A percentile compares a stretch with the other conserved stretches of the same genome.
Evolutionary conservation across 2,888 invertebrate species (phyloP).

Genomic region (Yponomeuta evonymella): DNA sequence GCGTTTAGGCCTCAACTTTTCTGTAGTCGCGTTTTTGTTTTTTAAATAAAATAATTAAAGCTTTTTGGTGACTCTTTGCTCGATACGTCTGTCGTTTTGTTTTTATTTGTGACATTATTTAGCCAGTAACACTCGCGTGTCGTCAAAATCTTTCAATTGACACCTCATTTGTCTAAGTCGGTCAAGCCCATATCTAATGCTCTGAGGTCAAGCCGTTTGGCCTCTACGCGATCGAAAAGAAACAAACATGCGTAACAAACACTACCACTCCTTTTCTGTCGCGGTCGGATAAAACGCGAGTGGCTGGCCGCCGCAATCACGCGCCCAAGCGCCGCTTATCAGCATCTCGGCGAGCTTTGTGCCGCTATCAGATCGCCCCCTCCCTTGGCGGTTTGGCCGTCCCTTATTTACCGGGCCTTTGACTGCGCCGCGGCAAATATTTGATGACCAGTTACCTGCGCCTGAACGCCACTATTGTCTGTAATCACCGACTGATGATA

Average conservation of each 20-base stretch:
- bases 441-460: slow-evolving; percentile 67
- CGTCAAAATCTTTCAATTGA: background rate
- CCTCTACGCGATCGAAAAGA: too few relatives aligned
- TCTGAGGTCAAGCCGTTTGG: too few relatives aligned
- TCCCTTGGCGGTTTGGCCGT: slow-evolving; percentile 28
- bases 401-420: slow-evolving; percentile 62
- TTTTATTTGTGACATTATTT: too few relatives aligned
- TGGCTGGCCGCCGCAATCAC: slow-evolving; percentile 43
- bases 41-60: too few relatives aligned
- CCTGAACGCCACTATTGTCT: slow-evolving; percentile 51
- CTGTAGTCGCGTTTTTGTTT: too few relatives aligned
- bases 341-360: slow-evolving; percentile 56
- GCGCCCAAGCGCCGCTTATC: slow-evolving; percentile 42
- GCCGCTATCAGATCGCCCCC: slow-evolving; percentile 52
- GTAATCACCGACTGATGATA: slow-evolving; percentile 62
- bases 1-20: too few relatives aligned
- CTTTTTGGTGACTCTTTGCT: too few relatives aligned
- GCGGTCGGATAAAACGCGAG: slow-evolving; percentile 14
- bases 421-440: slow-evolving; percentile 62
- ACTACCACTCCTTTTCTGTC: background rate
- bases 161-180: too few relatives aligned
- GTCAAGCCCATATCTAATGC: too few relatives aligned
- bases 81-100: too few relatives aligned
- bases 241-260: background rate
- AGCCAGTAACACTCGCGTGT: background rate